A percentile compares a stretch with the other conserved stretches of the same genome.
phyloP scores from a whole-genome alignment of 2,113 vertebrate genomes.

The Percopsis transmontana region DNA sequence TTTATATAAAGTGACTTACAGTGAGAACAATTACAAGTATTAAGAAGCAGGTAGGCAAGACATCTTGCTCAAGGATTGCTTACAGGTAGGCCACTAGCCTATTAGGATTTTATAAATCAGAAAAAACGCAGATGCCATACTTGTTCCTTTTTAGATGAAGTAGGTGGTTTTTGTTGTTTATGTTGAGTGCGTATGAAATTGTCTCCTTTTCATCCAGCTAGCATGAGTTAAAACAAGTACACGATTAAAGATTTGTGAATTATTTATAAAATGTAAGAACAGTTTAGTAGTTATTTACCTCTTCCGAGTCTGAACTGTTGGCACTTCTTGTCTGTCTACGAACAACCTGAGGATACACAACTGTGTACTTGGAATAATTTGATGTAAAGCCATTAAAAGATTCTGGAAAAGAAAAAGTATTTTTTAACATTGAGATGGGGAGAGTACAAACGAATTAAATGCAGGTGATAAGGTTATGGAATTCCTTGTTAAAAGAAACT shows the following conservation, averaged over 20 bases:
- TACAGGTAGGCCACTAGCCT: too few relatives aligned
- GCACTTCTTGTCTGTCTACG: slow-evolving; percentile 51
- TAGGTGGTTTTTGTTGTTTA: slow-evolving; percentile 59
- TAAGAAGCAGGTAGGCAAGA: too few relatives aligned
- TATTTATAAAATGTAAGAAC: background rate
- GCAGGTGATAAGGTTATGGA: too few relatives aligned
- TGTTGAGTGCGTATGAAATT: slow-evolving; percentile 62
- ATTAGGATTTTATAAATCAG: background rate
- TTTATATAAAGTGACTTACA: too few relatives aligned
- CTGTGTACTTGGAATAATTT: slow-evolving; percentile 55
- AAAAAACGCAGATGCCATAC: too few relatives aligned
- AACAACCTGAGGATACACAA: slow-evolving; percentile 68
- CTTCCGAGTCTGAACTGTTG: slow-evolving; percentile 3
- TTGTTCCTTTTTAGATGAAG: slow-evolving; percentile 72
- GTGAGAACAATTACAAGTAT: background rate
- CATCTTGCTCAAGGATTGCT: too few relatives aligned
- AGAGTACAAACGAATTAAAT: too few relatives aligned
- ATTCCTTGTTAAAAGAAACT: too few relatives aligned
- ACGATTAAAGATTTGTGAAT: background rate
- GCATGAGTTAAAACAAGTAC: background rate
- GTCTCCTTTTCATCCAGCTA: slow-evolving; percentile 47
- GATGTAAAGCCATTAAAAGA: slow-evolving; percentile 15
- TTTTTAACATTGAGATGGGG: too few relatives aligned
- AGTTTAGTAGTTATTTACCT: slow-evolving; percentile 32
- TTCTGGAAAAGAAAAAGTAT: slow-evolving; percentile 38